Evolutionary conservation across 2,113 vertebrate genomes (phyloP).

Genomic region (Microcebus murinus): DNA sequence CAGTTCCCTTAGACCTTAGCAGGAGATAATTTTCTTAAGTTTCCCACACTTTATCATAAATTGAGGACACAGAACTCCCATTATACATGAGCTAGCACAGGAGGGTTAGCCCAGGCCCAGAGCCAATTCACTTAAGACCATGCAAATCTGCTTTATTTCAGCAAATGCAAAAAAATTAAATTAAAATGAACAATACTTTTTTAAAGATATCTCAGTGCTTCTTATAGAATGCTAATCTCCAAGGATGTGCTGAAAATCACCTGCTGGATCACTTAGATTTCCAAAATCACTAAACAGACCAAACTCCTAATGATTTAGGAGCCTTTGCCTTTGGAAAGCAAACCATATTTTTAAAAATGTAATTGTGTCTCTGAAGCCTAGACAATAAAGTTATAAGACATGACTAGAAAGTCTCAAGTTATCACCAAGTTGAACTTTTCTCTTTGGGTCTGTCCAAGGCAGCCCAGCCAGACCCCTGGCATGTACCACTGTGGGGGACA

Average conservation of each 20-base stretch:
- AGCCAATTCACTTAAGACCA: rapidly evolving
- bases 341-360: neutral
- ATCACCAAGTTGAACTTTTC: neutral
- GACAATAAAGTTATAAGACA: neutral
- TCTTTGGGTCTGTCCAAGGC: neutral
- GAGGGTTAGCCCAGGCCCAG: neutral
- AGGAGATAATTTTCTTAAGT: neutral
- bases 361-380: neutral
- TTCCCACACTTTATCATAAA: neutral
- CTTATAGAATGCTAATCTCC: neutral
- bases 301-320: neutral
- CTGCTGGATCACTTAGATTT: neutral
- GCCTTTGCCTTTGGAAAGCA: neutral
- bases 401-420: neutral
- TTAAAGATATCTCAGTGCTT: neutral
- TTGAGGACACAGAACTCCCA: neutral
- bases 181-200: neutral
- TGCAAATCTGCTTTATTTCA: neutral
- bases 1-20: neutral
- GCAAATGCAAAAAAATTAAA: neutral
- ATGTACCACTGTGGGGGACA: neutral
- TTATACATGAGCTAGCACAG: rapidly evolving
- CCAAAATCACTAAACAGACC: neutral
- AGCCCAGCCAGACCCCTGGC: neutral
- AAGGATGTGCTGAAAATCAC: neutral